A percentile compares a stretch with the other conserved stretches of the same genome.
These are phyloP conservation scores for Brotogeris chrysoptera DNA, from an alignment of 2,797 vertebrate genomes.

Conservation along the genomic window DNA sequence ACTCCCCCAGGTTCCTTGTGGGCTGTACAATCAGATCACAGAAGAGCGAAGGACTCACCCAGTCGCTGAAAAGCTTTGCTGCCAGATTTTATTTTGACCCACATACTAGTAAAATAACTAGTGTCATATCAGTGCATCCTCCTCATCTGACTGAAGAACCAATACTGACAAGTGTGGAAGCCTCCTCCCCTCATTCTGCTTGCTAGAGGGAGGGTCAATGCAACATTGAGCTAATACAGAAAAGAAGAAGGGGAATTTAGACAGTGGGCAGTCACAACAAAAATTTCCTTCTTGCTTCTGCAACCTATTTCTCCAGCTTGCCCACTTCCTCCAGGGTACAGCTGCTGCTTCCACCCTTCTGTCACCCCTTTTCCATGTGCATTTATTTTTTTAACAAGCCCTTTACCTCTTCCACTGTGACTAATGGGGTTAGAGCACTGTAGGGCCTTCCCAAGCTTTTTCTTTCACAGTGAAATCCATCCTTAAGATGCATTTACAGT, in stretches of 20 bases:
- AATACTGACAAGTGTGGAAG: conserved; percentile 56
- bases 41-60: neutral
- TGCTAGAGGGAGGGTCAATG: conserved; percentile 42
- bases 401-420: conserved; percentile 68
- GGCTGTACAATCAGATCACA: neutral
- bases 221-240: neutral
- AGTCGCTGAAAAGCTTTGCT: conserved; percentile 2
- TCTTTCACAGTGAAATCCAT: conserved; percentile 66
- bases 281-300: conserved; percentile 25
- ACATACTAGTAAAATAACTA: conserved; percentile 19
- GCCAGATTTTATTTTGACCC: conserved; percentile 58
- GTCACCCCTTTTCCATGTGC: conserved; percentile 18
- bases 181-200: conserved; percentile 29
- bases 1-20: neutral
- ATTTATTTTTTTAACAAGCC: conserved; percentile 69
- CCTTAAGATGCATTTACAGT: conserved; percentile 44
- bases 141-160: conserved; percentile 43
- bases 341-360: conserved; percentile 63
- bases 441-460: conserved; percentile 61
- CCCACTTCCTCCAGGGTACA: conserved; percentile 58
- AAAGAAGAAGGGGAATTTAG: neutral
- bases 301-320: conserved; percentile 39
- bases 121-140: conserved; percentile 46
- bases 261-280: neutral
- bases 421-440: conserved; percentile 71